Percentiles rank a stretch among this genome's conserved stretches.
Evolutionary conservation across 2,797 vertebrate genomes (phyloP).

Genomic region (Rhinogobio ventralis): DNA sequence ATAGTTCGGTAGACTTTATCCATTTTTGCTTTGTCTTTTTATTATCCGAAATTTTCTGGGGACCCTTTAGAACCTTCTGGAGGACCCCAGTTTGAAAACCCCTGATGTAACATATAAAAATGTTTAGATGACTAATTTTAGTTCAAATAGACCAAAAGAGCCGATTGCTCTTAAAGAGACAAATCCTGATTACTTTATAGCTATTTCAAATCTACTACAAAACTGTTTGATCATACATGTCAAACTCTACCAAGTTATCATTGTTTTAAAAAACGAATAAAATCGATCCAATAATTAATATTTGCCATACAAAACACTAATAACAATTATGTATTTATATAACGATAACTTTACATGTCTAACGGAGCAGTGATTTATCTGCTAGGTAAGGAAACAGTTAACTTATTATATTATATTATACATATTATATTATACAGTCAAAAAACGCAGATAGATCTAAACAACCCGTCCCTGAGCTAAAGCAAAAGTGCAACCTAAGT

Average conservation of each 20-base stretch:
- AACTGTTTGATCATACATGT: neutral
- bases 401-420: neutral
- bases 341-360: neutral
- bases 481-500: neutral
- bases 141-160: neutral
- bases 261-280: neutral
- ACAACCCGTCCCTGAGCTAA: neutral
- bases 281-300: neutral
- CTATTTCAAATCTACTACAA: neutral
- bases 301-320: neutral
- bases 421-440: slow-evolving; percentile 1
- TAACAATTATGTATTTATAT: neutral
- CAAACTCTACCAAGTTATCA: neutral
- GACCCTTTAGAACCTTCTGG: too few species aligned
- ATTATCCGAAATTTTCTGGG: too few species aligned
- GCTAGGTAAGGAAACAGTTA: neutral
- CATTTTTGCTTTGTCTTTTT: too few species aligned
- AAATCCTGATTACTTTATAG: neutral
- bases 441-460: neutral
- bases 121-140: neutral
- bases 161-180: neutral
- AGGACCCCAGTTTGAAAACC: too few species aligned
- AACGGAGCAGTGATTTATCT: neutral
- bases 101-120: neutral
- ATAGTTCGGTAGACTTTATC: too few species aligned